A percentile compares a stretch with the other conserved stretches of the same genome.
phyloP scores from a whole-genome alignment of 2,888 invertebrate species.

The Scelioninae gen. 1 region DNA sequence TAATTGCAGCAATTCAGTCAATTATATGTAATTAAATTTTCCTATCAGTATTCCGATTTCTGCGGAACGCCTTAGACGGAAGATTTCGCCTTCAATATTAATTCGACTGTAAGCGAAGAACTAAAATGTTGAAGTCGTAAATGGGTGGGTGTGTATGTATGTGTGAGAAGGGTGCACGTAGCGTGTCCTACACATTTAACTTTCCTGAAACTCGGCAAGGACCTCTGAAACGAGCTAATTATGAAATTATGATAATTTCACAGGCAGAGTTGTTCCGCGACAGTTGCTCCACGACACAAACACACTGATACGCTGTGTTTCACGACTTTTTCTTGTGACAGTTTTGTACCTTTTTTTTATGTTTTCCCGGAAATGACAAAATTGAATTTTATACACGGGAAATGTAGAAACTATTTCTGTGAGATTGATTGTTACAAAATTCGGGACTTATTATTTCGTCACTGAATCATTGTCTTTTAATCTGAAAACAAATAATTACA shows the following conservation, averaged over 20 bases:
- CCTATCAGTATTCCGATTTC: slow-evolving; percentile 27
- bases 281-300: slow-evolving; percentile 55
- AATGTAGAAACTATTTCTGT: neutral
- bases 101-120: slow-evolving; percentile 41
- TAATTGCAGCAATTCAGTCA: slow-evolving; percentile 31
- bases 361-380: slow-evolving; percentile 33
- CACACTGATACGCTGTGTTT: slow-evolving; percentile 31
- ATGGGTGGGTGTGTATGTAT: slow-evolving; percentile 8
- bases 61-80: slow-evolving; percentile 3
- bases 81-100: slow-evolving; percentile 51
- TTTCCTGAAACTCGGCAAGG: slow-evolving; percentile 76
- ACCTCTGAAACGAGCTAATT: slow-evolving; percentile 81
- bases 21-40: slow-evolving; percentile 45
- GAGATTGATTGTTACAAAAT: neutral
- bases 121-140: slow-evolving; percentile 27
- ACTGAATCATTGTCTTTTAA: too few species aligned
- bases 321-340: slow-evolving; percentile 25
- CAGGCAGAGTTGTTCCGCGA: slow-evolving; percentile 56
- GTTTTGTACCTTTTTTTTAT: slow-evolving; percentile 3
- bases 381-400: slow-evolving; percentile 16
- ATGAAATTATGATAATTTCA: slow-evolving; percentile 82
- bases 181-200: slow-evolving; percentile 79
- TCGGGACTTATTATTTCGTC: neutral
- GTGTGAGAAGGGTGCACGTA: slow-evolving; percentile 59
- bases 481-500: neutral